phyloP scores from a whole-genome alignment of 2,888 invertebrate species.

The Odontomyia ornata region DNA sequence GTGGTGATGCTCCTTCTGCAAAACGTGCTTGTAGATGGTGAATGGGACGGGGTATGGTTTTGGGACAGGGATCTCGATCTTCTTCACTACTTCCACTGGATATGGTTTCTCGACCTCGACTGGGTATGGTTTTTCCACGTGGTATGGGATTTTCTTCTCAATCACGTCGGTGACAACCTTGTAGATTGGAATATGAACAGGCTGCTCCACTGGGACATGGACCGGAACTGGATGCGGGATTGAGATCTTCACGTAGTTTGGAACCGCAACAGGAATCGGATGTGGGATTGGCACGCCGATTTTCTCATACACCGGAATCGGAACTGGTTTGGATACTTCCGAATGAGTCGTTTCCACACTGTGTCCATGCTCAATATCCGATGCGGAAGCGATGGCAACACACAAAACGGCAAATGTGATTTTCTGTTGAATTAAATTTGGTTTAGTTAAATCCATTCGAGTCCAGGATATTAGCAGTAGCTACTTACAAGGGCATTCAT shows the following conservation, averaged over 20 bases:
- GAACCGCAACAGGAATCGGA: slow-evolving; percentile 76
- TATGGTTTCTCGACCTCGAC: slow-evolving; percentile 79
- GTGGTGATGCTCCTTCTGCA: slow-evolving; percentile 66
- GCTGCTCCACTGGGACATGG: slow-evolving; percentile 74
- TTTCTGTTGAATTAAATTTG: slow-evolving; percentile 42
- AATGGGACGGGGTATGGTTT: slow-evolving; percentile 79
- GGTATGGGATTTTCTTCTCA: slow-evolving; percentile 77
- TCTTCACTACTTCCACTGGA: slow-evolving; percentile 79
- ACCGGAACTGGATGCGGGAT: slow-evolving; percentile 81
- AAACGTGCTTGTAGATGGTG: slow-evolving; percentile 78
- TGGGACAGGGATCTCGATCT: slow-evolving; percentile 74
- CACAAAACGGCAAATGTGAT: slow-evolving; percentile 43
- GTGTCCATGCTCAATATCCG: slow-evolving; percentile 67
- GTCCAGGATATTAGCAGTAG: not conserved
- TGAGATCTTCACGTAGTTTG: slow-evolving; percentile 70
- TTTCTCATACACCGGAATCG: slow-evolving; percentile 76
- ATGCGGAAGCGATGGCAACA: slow-evolving; percentile 38
- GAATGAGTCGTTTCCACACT: slow-evolving; percentile 69
- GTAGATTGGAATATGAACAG: slow-evolving; percentile 77
- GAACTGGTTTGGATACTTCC: slow-evolving; percentile 75
- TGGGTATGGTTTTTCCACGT: slow-evolving; percentile 73
- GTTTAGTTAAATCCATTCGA: slow-evolving; percentile 16
- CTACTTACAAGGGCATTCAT: slow-evolving; percentile 50
- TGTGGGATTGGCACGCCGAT: slow-evolving; percentile 78
- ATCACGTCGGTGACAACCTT: slow-evolving; percentile 77